Conservation (phyloP, 2,113 vertebrate genomes). For the Nerophis lumbriciformis region DNA sequence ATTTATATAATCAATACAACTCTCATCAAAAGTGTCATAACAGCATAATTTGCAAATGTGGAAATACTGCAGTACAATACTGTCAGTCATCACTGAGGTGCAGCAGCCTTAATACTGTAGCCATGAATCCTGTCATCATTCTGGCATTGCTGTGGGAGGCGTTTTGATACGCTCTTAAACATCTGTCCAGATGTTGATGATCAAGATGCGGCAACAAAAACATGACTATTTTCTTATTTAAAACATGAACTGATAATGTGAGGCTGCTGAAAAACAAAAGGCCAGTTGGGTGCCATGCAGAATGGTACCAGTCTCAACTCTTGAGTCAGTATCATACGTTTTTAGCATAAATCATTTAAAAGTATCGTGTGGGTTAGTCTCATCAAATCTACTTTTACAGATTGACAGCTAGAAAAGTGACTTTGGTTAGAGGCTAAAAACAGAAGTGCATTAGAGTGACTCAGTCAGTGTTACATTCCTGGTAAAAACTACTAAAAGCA, state of each 20-base stretch:
- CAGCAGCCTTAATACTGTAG: not conserved
- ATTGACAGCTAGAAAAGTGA: not conserved
- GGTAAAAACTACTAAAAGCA: conserved; percentile 10
- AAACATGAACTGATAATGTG: too few relatives aligned
- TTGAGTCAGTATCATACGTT: not conserved
- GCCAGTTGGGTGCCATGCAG: too few relatives aligned
- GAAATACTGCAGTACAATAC: not conserved
- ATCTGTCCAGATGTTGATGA: too few relatives aligned
- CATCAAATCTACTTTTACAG: not conserved
- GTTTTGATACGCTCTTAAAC: too few relatives aligned
- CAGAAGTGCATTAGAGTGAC: not conserved
- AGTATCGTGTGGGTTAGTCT: not conserved
- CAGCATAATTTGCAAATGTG: not conserved
- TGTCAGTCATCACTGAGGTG: not conserved
- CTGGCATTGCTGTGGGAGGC: too few relatives aligned
- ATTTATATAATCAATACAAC: conserved; percentile 11
- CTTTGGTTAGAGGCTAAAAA: not conserved
- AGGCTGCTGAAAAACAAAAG: too few relatives aligned
- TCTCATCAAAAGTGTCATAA: conserved; percentile 1
- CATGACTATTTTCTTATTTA: too few relatives aligned
- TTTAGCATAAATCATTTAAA: not conserved
- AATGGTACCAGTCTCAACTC: not conserved
- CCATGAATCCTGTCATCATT: not conserved
- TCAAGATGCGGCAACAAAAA: too few relatives aligned
- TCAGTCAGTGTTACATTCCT: conserved; percentile 1